Evolutionary conservation across 2,888 invertebrate genomes (phyloP).

Genomic region (Physocephala rufipes): DNA sequence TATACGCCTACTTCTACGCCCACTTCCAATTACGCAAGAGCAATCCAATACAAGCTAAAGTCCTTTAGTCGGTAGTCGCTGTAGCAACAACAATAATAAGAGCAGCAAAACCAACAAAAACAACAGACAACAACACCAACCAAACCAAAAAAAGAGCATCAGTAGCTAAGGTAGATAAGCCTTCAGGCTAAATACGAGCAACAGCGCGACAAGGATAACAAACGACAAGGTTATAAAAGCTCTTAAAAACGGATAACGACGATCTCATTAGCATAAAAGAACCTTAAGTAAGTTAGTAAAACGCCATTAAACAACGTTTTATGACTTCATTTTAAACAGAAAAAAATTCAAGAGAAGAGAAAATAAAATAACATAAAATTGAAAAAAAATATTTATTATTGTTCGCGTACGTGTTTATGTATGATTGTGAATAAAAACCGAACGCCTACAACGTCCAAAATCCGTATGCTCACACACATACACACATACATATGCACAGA

Average conservation of each 20-base stretch:
- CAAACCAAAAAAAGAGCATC: too few relatives aligned
- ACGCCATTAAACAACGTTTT: conserved; percentile 65
- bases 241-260: conserved; percentile 32
- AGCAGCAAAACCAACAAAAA: too few relatives aligned
- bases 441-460: neutral
- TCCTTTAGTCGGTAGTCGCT: too few relatives aligned
- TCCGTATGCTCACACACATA: too few relatives aligned
- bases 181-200: too few relatives aligned
- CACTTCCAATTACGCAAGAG: too few relatives aligned
- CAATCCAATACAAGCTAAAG: too few relatives aligned
- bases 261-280: conserved; percentile 35
- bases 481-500: neutral
- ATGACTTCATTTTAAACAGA: conserved; percentile 56
- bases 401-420: conserved; percentile 29
- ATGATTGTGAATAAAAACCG: conserved; percentile 32
- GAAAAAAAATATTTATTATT: conserved; percentile 29
- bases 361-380: conserved; percentile 4
- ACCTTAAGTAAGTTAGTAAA: conserved; percentile 43
- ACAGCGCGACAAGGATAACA: conserved; percentile 7
- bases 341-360: neutral
- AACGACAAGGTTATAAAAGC: conserved; percentile 20
- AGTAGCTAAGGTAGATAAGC: too few relatives aligned
- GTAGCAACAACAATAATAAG: neutral
- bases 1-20: neutral
- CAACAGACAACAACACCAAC: neutral